Evolutionary conservation across 2,888 invertebrate genomes (phyloP), one percentile per base, ranked within the genome.

Genomic region (Drosophila koepferae): DNA sequence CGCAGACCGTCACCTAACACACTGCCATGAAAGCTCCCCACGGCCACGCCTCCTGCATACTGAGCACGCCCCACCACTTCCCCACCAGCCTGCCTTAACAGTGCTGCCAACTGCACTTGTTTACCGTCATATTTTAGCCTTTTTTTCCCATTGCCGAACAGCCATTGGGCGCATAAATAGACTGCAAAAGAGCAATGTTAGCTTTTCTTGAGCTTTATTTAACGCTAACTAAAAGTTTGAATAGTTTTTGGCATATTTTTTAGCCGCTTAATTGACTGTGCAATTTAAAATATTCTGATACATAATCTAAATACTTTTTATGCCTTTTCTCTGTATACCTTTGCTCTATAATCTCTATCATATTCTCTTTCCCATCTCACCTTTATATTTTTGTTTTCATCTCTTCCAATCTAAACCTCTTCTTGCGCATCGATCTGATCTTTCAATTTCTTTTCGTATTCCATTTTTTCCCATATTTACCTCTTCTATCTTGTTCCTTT

Each of bases 1-100:
- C 81, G 65, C 78, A 80, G 77, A 72, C 63, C 80, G 58, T 74
- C 80, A 71, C 65, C 71, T 80, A 71, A 64, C 65, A 55, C 63
- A 51, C 43, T 72, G 63, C 51, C 68, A 62, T 44, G 41, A 44
- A 16, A 14, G n/a, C 48, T 4, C 14, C 14, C 7, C 9, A 9
- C 8, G 36, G n/a, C 40, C 51, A 16, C 53, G 8, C 31, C 20
- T 18, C 31, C n/a, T 20, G 12, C 43, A 9, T 8, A 6, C 34
- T 8, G 34, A 34, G 28, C 28, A 28, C 28, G 28, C 38, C 14
- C 38, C 36, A n/a, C n/a, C n/a, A n/a, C 16, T 34, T 10, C 9
- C 16, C 0, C 2, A 2, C 46, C n/a, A 54, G 6, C 34, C n/a
- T 12, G 14, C 44, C 56, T 23, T 28, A 20, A 1, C 54, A 44